Evolutionary conservation across 1,140 invertebrate genomes (phyloP).

Genomic region (Orchestia grillus): DNA sequence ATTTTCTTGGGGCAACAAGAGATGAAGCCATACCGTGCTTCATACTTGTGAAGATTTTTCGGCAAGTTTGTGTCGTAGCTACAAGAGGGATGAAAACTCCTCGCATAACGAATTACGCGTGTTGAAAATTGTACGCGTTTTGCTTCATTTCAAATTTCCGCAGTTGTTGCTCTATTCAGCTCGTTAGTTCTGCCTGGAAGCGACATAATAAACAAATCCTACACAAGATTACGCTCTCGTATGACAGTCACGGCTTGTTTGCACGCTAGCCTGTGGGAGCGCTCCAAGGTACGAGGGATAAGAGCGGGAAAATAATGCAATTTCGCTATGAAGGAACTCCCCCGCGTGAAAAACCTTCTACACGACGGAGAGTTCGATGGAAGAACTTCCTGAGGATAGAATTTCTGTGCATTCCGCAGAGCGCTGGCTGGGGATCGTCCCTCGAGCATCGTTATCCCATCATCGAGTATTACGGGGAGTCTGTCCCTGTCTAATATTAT

Average conservation of each 20-base stretch:
- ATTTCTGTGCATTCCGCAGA: conserved; percentile 9
- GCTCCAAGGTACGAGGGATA: neutral
- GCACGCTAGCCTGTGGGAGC: neutral
- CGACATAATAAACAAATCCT: neutral
- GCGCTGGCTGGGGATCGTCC: neutral
- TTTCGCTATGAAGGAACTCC: neutral
- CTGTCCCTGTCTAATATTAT: conserved; percentile 28
- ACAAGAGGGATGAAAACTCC: no score
- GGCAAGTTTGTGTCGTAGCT: neutral
- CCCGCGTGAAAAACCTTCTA: neutral
- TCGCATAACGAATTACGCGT: neutral
- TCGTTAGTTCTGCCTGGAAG: neutral
- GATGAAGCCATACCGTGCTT: neutral
- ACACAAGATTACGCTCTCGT: neutral
- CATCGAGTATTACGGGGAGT: conserved; percentile 11
- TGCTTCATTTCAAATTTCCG: neutral
- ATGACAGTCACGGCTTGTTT: neutral
- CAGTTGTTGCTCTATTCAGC: neutral
- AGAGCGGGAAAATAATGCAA: neutral
- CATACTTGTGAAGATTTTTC: no score
- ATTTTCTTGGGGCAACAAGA: neutral
- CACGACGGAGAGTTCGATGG: neutral
- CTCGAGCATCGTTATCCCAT: conserved; percentile 42
- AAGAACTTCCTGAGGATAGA: neutral
- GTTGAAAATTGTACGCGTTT: neutral